Conservation (phyloP, 2,888 invertebrate species). For the Tetanocera ferruginea region DNA sequence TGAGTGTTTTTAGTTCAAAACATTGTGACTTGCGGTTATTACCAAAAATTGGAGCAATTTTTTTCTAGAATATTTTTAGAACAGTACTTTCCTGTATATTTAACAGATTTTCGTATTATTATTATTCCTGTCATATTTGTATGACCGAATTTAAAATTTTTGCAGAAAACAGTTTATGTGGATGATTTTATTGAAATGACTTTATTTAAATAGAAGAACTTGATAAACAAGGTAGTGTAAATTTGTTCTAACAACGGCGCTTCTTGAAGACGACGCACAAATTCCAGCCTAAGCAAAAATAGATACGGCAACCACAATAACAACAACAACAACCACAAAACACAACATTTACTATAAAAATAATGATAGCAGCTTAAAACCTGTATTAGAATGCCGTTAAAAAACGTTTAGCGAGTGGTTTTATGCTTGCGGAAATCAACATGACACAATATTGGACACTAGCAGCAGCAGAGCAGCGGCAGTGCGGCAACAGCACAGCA, state of each 20-base stretch:
- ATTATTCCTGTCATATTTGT: too few species aligned
- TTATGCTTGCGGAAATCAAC: conserved; percentile 20
- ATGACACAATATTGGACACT: conserved; percentile 29
- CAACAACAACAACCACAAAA: not conserved
- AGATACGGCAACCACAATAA: not conserved
- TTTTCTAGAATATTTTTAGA: too few species aligned
- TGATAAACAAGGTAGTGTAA: too few species aligned
- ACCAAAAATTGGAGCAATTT: too few species aligned
- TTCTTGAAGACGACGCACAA: not conserved
- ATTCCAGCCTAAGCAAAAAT: not conserved
- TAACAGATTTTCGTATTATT: too few species aligned
- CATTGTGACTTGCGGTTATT: too few species aligned
- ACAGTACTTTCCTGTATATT: too few species aligned
- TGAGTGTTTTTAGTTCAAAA: too few species aligned
- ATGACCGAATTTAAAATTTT: too few species aligned
- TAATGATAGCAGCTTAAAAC: not conserved
- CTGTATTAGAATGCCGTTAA: conserved; percentile 31
- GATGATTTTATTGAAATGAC: too few species aligned
- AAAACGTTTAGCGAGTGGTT: not conserved
- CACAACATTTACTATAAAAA: not conserved
- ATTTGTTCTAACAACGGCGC: not conserved
- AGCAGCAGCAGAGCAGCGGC: not conserved
- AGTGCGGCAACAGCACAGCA: not conserved
- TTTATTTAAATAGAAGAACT: too few species aligned
- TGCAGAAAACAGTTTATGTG: too few species aligned